A percentile compares a stretch with the other conserved stretches of the same genome.
phyloP scores from a whole-genome alignment of 30 jellyfish, hydroid and myxozoan species.

The Turritopsis dohrnii region DNA sequence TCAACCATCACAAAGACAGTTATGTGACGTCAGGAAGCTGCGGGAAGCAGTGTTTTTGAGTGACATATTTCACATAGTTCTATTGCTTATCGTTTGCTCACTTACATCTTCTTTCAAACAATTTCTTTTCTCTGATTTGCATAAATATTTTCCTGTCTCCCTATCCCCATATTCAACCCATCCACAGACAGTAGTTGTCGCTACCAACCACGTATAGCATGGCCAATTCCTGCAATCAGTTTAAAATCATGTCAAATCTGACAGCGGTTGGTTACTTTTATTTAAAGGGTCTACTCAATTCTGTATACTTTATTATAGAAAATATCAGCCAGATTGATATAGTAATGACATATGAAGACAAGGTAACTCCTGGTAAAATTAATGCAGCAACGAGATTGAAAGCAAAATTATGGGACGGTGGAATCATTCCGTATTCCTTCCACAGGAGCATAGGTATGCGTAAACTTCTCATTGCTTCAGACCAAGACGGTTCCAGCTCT shows the following conservation, averaged over 20 bases:
- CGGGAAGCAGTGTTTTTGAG: background rate
- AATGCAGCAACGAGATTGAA: conserved; percentile 13
- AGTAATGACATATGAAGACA: background rate
- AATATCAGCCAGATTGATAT: background rate
- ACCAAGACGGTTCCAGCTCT: no score
- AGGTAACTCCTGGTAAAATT: background rate
- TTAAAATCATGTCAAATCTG: no score
- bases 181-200: no score
- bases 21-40: background rate
- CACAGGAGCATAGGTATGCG: conserved; percentile 53
- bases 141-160: no score
- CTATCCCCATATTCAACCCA: no score
- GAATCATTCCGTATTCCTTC: conserved; percentile 77
- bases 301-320: background rate
- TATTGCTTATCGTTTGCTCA: background rate
- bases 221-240: no score
- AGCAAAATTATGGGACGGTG: conserved; percentile 87
- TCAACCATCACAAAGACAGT: background rate
- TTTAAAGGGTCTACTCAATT: background rate
- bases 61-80: background rate
- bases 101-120: no score
- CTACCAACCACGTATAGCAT: no score
- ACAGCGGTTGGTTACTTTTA: no score
- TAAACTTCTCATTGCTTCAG: no score
- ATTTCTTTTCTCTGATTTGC: no score